Conservation (phyloP, 2,888 invertebrate species). For the Ischnura elegans region DNA sequence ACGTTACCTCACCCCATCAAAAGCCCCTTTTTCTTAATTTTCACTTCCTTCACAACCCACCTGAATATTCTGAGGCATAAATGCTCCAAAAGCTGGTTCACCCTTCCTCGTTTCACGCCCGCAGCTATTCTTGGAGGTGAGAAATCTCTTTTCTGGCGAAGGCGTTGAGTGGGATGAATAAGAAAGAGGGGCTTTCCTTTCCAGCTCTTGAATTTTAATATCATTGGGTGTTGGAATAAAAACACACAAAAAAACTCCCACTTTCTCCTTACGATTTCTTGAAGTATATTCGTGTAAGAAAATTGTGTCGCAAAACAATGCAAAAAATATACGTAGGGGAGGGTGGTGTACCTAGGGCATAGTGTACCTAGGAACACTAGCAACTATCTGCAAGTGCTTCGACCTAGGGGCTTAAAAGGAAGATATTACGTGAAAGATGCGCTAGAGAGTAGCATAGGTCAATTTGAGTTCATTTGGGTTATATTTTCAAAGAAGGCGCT, state of each 20-base stretch:
- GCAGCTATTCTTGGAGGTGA: background rate
- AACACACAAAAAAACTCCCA: background rate
- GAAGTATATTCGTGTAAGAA: too few relatives aligned
- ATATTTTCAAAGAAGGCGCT: too few relatives aligned
- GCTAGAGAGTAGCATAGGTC: too few relatives aligned
- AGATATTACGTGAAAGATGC: too few relatives aligned
- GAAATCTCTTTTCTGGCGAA: background rate
- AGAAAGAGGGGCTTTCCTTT: background rate
- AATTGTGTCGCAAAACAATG: too few relatives aligned
- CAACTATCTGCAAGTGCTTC: too few relatives aligned
- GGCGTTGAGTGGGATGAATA: background rate
- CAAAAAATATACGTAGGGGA: too few relatives aligned
- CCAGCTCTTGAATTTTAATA: background rate
- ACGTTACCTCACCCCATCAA: background rate
- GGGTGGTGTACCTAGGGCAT: too few relatives aligned
- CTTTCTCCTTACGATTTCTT: too few relatives aligned
- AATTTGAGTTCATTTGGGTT: too few relatives aligned
- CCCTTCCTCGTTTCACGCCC: background rate
- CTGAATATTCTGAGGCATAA: background rate
- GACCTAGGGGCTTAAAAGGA: too few relatives aligned
- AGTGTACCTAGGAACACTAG: too few relatives aligned
- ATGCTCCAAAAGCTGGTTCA: background rate
- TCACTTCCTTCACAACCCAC: background rate
- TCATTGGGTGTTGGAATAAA: background rate
- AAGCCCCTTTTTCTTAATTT: background rate